Evolutionary conservation across 2,888 invertebrate genomes (phyloP), one percentile per base, ranked within the genome.

Genomic region (Dryobotodes eremita): DNA sequence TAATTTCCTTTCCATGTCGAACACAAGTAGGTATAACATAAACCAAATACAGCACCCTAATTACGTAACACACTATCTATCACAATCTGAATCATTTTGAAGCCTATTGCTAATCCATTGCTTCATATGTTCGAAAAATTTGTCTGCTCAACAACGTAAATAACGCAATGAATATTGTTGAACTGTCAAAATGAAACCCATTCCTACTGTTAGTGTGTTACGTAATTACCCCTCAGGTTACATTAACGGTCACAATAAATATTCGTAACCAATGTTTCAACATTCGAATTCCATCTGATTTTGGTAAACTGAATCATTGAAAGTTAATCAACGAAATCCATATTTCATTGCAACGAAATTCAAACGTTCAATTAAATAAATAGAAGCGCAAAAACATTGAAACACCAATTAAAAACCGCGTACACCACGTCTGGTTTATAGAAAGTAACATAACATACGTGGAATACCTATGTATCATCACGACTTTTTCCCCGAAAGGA

Each of bases 291-390:
- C 26, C 15, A 68, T 70, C 46, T 23, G 59, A 53, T 65, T 70
- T 46, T 23, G 64, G 57, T 76, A 31, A 70, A 46, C 57, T 62
- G 15, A 48, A 42, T 61, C 36, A 83, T 53, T 71, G 36, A 36
- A 68, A 50, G 26, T 71, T 71, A 64, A 61, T 68, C 42, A 65
- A 73, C 57, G 31, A 55, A 61, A 69, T 57, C 59, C n/a, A 71
- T 71, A 62, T 82, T 72, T 77, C 23, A 71, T 42, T 53, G 64
- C n/a, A 59, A 26, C 36, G 55, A 26, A 75, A 62, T 73, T 68
- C 53, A 80, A 83, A 85, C 15, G 66, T 74, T 13, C 55, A 46
- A 57, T 81, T 50, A 65, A 77, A 85, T 82, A 69, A 81, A 85
- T 75, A 72, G 31, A 85, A 66, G 74, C 48, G 42, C 57, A 75